Evolutionary conservation across 2,797 vertebrate species (phyloP), one percentile per base, ranked within the genome.

Genomic region (Anabas testudineus): DNA sequence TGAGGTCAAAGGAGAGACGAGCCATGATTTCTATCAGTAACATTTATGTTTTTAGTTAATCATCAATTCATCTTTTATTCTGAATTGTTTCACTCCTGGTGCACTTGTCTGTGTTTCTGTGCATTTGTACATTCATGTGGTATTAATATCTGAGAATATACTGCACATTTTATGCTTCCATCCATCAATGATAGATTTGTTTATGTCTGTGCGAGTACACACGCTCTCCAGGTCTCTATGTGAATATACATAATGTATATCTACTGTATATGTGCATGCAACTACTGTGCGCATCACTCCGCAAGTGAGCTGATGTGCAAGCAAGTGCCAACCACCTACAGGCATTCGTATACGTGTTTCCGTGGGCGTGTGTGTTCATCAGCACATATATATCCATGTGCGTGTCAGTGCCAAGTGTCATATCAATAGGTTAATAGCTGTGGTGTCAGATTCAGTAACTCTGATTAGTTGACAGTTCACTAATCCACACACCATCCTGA

Each of bases 381-480:
- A 72, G 79, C 82, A 81, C 73, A 55, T 51, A 67, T 64, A 71
- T 60, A 64, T 79, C 43, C 30, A 77, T 42, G 71, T 74, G 70
- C 74, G 87, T 81, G 85, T 83, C 78, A 67, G 87, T 82, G 87
- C 65, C 87, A 83, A 86, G 91, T 92, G 91, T 84, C 92, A 87
- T 94, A 96, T 97, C 96, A 90, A 97, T 96, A 96, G 96, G 96
- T 97, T 96, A 97, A 97, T 95, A 94, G 94, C 88, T 80, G 78
- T 21, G 68, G 92, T 95, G 95, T 96, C 95, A 95, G 92, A 77
- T 94, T 95, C 95, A 96, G 94, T 95, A 95, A 96, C 95, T 95
- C 94, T 96, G 96, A 96, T 96, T 96, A 96, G 96, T 95, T 95
- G 94, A 94, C 94, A 95, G 95, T 95, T 95, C 95, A 95, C 95